Conservation (phyloP, 2,888 invertebrate species). For the Meghimatium bilineatum region DNA sequence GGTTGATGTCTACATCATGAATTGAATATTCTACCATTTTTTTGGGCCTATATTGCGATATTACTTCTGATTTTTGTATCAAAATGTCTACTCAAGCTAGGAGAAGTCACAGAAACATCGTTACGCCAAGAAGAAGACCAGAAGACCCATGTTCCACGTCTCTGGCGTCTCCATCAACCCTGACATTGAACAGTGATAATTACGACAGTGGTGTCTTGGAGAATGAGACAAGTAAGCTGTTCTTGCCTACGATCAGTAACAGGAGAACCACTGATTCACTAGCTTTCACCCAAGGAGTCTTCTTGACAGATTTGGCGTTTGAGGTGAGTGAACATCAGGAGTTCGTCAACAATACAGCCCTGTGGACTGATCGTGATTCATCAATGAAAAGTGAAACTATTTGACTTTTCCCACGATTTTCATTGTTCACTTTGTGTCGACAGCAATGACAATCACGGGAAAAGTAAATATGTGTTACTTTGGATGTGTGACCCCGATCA, state of each 20-base stretch:
- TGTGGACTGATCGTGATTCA: not conserved
- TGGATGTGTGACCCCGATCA: not conserved
- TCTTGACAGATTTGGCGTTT: constrained; percentile 21
- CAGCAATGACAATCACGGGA: too few species aligned
- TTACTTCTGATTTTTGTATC: too few species aligned
- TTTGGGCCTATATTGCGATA: too few species aligned
- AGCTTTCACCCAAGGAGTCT: not conserved
- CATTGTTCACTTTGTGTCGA: too few species aligned
- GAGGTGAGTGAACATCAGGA: constrained; percentile 29
- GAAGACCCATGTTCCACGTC: not conserved
- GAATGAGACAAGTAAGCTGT: not conserved
- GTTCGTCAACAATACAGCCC: not conserved
- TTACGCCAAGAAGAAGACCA: constrained; percentile 3
- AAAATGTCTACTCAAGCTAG: not conserved
- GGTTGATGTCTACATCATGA: too few species aligned
- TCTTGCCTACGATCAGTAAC: not conserved
- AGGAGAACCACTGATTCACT: not conserved
- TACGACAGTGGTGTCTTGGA: too few species aligned
- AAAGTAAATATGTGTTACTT: not conserved
- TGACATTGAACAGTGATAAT: not conserved
- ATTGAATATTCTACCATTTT: too few species aligned
- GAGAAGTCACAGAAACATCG: constrained; percentile 21
- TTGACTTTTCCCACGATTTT: too few species aligned
- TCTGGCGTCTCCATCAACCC: not conserved
- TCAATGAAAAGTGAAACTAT: too few species aligned